Evolutionary conservation across 2,888 invertebrate genomes (phyloP).

Genomic region (Cancer borealis): DNA sequence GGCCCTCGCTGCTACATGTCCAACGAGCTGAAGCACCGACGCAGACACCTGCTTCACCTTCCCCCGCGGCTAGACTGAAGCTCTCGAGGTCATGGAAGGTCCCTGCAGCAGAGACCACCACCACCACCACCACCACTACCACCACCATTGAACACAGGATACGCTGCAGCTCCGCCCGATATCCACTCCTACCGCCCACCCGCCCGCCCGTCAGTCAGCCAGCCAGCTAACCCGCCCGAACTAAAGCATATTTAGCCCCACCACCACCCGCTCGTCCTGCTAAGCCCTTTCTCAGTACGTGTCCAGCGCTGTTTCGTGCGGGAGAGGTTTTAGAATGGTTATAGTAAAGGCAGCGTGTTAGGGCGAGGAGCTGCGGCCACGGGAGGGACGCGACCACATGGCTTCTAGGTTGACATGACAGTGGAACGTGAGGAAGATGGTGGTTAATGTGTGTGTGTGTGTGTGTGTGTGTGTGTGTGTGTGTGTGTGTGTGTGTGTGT

Average conservation of each 20-base stretch:
- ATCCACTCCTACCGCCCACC: not conserved
- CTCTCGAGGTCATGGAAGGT: conserved; percentile 36
- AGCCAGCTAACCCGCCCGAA: not conserved
- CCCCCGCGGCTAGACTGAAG: conserved; percentile 16
- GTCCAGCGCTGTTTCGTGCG: not conserved
- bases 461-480: conserved; percentile 38
- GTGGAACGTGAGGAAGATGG: not conserved
- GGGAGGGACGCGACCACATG: conserved; percentile 10
- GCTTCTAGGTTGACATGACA: conserved; percentile 3
- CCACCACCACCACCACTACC: conserved; percentile 8
- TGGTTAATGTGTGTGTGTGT: conserved; percentile 33
- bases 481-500: conserved; percentile 22
- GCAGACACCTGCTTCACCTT: conserved; percentile 1
- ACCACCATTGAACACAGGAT: not conserved
- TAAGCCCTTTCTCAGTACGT: not conserved
- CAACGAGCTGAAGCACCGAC: not conserved
- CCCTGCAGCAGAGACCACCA: conserved; percentile 27
- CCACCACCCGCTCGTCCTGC: not conserved
- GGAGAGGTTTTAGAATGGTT: not conserved
- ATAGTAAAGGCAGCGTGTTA: not conserved
- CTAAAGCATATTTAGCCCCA: not conserved
- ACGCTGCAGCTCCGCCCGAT: not conserved
- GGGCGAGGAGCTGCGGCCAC: not conserved
- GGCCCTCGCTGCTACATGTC: not conserved
- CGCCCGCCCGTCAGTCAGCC: not conserved